Percentiles rank a stretch among this genome's conserved stretches.
Evolutionary conservation across 2,113 vertebrate genomes (phyloP).

Genomic region (Trematomus loennbergii): DNA sequence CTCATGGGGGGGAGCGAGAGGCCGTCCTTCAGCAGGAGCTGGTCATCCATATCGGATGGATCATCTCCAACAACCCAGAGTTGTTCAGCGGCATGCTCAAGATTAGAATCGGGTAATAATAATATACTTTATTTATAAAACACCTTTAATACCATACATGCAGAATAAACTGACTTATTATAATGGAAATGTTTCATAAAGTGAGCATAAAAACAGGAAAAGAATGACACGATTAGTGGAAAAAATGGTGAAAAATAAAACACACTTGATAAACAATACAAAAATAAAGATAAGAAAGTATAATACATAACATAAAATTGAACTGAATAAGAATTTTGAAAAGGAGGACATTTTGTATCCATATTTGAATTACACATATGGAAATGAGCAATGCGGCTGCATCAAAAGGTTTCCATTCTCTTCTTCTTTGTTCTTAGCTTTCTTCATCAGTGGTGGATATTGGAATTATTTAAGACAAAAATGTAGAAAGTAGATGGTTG

Average conservation of each 20-base stretch:
- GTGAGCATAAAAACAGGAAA: background rate
- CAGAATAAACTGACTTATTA: background rate
- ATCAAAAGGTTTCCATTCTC: background rate
- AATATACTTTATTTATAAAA: no score
- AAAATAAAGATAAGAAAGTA: background rate
- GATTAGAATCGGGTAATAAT: constrained; percentile 91
- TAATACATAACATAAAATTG: no score
- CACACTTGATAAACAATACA: no score
- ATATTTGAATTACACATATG: background rate
- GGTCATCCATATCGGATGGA: constrained; percentile 98
- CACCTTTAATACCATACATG: background rate
- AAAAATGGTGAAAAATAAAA: background rate
- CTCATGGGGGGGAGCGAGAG: constrained; percentile 89
- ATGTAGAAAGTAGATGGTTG: no score
- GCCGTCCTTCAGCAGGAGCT: constrained; percentile 97
- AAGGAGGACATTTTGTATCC: no score
- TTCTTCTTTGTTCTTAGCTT: background rate
- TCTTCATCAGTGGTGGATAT: background rate
- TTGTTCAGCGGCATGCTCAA: constrained; percentile 98
- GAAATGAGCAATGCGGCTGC: background rate
- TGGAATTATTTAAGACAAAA: background rate
- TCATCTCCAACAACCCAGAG: constrained; percentile 96
- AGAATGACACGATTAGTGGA: no score
- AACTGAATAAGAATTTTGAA: no score
- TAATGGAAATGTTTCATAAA: background rate